Conservation (phyloP, 2,797 vertebrate genomes). For the Crypturellus tataupa region DNA sequence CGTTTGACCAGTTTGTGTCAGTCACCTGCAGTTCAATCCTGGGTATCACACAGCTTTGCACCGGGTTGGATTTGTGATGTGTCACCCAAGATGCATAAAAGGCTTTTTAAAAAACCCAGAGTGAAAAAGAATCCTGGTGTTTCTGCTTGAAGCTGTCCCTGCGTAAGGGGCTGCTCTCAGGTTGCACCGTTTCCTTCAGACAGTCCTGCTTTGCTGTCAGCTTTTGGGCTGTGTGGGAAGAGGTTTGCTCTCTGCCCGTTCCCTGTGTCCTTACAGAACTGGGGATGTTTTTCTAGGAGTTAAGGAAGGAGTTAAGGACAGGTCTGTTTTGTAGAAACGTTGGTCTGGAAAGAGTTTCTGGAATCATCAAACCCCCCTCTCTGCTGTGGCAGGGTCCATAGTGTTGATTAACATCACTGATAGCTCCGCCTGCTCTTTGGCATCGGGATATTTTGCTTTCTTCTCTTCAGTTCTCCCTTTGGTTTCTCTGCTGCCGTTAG, state of each 20-base stretch:
- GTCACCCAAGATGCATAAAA: background rate
- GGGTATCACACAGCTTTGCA: background rate
- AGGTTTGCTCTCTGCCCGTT: background rate
- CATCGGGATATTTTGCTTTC: background rate
- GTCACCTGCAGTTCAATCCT: background rate
- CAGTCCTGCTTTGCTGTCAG: background rate
- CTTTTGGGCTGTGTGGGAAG: too few species aligned
- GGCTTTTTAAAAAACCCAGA: background rate
- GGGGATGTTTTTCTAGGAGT: background rate
- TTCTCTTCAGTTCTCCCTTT: background rate
- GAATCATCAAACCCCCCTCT: background rate
- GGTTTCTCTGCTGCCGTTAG: background rate
- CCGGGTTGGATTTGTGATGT: background rate
- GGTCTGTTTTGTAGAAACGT: background rate
- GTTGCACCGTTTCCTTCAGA: background rate
- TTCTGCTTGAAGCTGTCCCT: background rate
- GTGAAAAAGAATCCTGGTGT: accelerated
- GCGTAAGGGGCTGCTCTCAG: background rate
- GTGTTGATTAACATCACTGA: too few species aligned
- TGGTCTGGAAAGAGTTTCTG: background rate
- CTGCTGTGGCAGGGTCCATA: too few species aligned
- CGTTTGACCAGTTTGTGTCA: background rate
- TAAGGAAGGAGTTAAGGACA: background rate
- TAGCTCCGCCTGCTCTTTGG: background rate
- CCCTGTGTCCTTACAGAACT: background rate